These are phyloP conservation scores for Andricus curvator DNA, from an alignment of 2,888 invertebrate species.

Conservation along the genomic window DNA sequence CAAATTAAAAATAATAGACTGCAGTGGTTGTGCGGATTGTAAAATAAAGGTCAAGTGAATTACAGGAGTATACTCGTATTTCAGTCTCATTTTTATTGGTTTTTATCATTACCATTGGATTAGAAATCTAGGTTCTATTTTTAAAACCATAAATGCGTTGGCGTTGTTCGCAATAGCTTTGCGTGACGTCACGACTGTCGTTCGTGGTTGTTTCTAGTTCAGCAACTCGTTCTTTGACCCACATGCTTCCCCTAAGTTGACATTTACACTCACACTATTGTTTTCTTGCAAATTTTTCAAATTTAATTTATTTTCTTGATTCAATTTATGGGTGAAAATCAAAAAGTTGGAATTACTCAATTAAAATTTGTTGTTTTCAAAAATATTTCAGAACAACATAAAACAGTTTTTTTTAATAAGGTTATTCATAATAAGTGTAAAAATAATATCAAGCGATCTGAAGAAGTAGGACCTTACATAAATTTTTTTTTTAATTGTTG, in stretches of 20 bases:
- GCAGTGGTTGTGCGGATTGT: no score
- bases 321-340: not conserved
- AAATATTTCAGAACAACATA: no score
- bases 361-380: no score
- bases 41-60: not conserved
- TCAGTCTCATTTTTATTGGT: not conserved
- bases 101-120: not conserved
- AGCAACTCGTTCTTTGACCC: slow-evolving; percentile 70
- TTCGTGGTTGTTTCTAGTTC: slow-evolving; percentile 65
- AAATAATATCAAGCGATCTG: no score
- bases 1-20: no score
- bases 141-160: slow-evolving; percentile 64
- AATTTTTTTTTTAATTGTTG: no score
- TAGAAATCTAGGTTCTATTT: slow-evolving; percentile 58
- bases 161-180: slow-evolving; percentile 66
- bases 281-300: not conserved
- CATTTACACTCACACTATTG: slow-evolving; percentile 25
- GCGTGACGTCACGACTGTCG: slow-evolving; percentile 69
- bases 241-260: slow-evolving; percentile 51
- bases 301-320: not conserved
- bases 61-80: not conserved
- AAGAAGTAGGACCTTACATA: no score
- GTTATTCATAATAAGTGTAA: no score
- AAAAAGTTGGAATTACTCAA: no score
- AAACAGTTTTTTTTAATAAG: no score